Percentiles rank a stretch among this genome's conserved stretches.
Evolutionary conservation across 2,888 invertebrate species (phyloP).

Genomic region (Chymomyza procnemis): DNA sequence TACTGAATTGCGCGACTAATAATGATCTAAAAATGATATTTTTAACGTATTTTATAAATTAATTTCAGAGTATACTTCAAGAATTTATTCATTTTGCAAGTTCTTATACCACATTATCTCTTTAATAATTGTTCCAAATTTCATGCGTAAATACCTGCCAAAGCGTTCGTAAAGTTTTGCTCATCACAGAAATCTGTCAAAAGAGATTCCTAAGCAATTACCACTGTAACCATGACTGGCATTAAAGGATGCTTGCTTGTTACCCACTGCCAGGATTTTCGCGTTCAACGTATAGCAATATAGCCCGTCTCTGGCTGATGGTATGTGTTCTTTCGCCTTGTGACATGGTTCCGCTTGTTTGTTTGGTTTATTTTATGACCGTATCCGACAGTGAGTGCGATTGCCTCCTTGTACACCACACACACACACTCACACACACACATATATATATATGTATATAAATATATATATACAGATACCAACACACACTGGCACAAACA

Average conservation of each 20-base stretch:
- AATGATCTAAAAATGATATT: too few relatives aligned
- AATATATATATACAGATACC: too few relatives aligned
- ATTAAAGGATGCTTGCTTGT: not conserved
- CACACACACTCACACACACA: constrained; percentile 4
- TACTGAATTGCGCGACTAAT: too few relatives aligned
- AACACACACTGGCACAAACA: too few relatives aligned
- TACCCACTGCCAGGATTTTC: not conserved
- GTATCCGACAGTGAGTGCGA: constrained; percentile 57
- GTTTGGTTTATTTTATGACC: constrained; percentile 77
- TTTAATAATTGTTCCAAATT: too few relatives aligned
- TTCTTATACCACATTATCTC: too few relatives aligned
- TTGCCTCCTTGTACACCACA: constrained; percentile 10
- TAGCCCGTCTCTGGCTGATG: not conserved
- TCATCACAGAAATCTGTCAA: not conserved
- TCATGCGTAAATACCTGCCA: too few relatives aligned
- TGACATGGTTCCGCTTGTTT: constrained; percentile 76
- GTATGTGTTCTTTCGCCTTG: constrained; percentile 38
- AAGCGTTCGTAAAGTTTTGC: too few relatives aligned
- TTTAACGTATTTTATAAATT: too few relatives aligned
- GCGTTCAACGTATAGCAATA: not conserved
- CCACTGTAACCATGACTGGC: not conserved
- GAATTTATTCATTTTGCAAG: too few relatives aligned
- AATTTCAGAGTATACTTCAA: too few relatives aligned
- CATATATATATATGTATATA: constrained; percentile 9
- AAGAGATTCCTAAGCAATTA: not conserved